phyloP scores from a whole-genome alignment of 2,113 vertebrate genomes.

The Ptilorrhoa leucosticta region DNA sequence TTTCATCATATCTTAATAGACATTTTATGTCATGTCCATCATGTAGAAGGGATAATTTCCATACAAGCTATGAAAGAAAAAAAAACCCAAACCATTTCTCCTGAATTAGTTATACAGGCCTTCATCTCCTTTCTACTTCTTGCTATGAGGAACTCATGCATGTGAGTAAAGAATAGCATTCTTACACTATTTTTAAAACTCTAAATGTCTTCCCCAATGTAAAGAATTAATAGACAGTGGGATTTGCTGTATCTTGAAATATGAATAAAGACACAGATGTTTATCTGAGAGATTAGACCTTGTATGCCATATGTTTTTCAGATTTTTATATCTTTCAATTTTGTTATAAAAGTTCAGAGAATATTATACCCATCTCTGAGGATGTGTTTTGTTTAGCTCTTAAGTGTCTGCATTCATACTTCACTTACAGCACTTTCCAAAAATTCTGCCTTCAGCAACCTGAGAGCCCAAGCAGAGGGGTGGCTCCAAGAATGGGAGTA shows the following conservation, averaged over 20 bases:
- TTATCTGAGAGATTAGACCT: neutral
- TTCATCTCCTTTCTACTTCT: neutral
- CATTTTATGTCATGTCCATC: neutral
- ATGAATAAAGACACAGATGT: neutral
- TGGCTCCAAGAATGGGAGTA: neutral
- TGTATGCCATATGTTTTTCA: neutral
- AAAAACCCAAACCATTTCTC: neutral
- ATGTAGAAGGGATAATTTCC: neutral
- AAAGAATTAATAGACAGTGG: neutral
- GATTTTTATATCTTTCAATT: neutral
- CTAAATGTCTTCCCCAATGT: neutral
- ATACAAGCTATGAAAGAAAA: neutral
- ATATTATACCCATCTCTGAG: neutral
- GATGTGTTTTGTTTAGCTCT: neutral
- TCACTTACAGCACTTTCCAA: neutral
- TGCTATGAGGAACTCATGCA: neutral
- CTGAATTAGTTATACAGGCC: neutral
- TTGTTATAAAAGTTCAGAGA: neutral
- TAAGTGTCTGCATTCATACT: neutral
- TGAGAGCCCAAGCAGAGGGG: neutral
- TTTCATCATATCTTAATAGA: constrained; percentile 12
- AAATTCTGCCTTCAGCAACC: neutral
- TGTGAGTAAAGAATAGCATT: neutral
- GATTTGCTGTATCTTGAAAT: neutral
- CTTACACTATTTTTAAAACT: neutral